These are phyloP conservation scores for Hippocampus mohnikei DNA, from an alignment of 2,113 vertebrate species.

Conservation along the genomic window DNA sequence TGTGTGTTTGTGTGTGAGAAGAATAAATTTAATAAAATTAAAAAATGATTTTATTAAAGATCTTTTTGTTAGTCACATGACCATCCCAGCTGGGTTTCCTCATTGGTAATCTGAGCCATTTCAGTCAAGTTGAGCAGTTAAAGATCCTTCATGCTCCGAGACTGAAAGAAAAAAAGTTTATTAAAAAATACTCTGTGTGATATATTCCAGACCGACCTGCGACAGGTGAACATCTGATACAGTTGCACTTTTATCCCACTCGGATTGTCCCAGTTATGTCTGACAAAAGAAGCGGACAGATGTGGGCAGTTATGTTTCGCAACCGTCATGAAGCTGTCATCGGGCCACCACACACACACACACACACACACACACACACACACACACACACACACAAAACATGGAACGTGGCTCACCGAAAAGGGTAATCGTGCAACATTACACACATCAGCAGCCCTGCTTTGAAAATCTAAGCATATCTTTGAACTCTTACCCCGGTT, in stretches of 20 bases:
- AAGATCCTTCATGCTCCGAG: too few species aligned
- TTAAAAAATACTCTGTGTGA: too few species aligned
- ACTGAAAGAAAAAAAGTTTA: too few species aligned
- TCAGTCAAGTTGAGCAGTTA: neutral
- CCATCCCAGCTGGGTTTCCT: neutral
- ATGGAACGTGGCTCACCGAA: neutral
- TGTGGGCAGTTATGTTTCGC: slow-evolving; percentile 60
- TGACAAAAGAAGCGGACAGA: slow-evolving; percentile 66
- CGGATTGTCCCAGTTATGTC: slow-evolving; percentile 13
- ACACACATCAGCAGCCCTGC: neutral
- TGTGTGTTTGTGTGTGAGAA: neutral
- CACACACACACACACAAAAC: slow-evolving; percentile 20
- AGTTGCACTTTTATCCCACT: too few species aligned
- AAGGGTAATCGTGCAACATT: neutral
- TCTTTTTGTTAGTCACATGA: neutral
- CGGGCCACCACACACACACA: slow-evolving; percentile 52
- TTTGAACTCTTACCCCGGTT: too few species aligned
- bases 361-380: slow-evolving; percentile 24
- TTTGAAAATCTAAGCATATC: too few species aligned
- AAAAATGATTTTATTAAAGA: neutral
- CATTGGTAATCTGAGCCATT: neutral
- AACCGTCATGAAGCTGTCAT: slow-evolving; percentile 58
- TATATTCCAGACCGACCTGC: too few species aligned
- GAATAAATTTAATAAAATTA: neutral
- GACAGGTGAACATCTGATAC: too few species aligned